Percentiles rank a stretch among this genome's conserved stretches.
Evolutionary conservation across 2,797 vertebrate genomes (phyloP).

Genomic region (Phaenicophaeus curvirostris): DNA sequence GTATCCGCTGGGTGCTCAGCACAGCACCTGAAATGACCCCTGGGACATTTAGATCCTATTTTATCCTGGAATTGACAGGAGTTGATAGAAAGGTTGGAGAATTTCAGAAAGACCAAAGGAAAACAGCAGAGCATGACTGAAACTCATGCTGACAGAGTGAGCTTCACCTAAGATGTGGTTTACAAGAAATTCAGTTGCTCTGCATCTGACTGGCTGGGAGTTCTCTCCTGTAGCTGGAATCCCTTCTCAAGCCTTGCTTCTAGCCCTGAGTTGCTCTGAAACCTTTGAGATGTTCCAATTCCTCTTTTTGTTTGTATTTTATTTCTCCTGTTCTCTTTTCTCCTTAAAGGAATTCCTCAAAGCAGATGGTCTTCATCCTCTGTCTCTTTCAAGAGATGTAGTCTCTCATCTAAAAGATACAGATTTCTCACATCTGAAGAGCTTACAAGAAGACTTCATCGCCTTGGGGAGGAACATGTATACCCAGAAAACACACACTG

Average conservation of each 20-base stretch:
- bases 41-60: background rate
- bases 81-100: too few species aligned
- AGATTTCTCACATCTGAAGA: background rate
- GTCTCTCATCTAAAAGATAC: background rate
- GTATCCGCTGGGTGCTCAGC: background rate
- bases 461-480: background rate
- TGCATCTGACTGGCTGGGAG: background rate
- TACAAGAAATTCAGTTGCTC: background rate
- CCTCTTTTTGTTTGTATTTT: background rate
- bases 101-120: background rate
- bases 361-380: background rate
- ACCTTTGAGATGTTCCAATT: background rate
- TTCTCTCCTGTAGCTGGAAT: background rate
- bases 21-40: background rate
- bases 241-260: background rate
- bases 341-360: constrained; percentile 19
- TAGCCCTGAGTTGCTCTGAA: background rate
- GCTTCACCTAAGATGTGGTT: background rate
- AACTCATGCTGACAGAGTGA: background rate
- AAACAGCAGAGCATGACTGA: rapidly evolving
- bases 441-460: background rate
- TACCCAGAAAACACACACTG: background rate
- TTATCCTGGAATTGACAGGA: background rate
- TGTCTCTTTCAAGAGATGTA: background rate
- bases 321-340: background rate